These are phyloP conservation scores for Notothenia rossii DNA, from an alignment of 2,113 vertebrate genomes.

Conservation along the genomic window DNA sequence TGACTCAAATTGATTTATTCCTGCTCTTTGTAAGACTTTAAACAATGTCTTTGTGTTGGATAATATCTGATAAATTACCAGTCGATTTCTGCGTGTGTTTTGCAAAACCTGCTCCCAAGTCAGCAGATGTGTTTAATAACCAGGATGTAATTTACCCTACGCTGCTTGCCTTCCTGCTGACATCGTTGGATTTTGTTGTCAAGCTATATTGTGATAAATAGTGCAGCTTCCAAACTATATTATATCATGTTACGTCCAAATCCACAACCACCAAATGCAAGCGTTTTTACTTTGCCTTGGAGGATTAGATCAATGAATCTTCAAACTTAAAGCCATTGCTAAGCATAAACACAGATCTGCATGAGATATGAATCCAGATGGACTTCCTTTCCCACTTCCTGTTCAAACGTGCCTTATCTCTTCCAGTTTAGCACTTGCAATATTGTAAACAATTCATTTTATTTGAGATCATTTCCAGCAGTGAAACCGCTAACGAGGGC, in stretches of 20 bases:
- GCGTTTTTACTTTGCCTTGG: background rate
- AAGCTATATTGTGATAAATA: slow-evolving; percentile 3
- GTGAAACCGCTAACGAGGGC: too few species aligned
- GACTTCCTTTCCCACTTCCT: too few species aligned
- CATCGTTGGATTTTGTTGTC: background rate
- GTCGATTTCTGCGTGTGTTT: background rate
- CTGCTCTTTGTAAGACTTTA: background rate
- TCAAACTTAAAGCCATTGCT: background rate
- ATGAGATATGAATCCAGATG: too few species aligned
- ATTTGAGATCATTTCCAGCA: too few species aligned
- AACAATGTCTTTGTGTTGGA: background rate
- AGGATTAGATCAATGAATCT: slow-evolving; percentile 9
- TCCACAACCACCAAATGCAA: background rate
- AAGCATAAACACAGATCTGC: too few species aligned
- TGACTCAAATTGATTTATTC: background rate
- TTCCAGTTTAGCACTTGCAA: too few species aligned
- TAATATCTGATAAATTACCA: background rate
- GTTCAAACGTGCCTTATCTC: too few species aligned
- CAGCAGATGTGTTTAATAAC: background rate
- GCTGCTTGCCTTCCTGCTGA: background rate
- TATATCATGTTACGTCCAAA: background rate
- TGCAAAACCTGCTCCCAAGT: background rate
- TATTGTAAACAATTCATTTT: too few species aligned
- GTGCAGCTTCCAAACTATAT: background rate
- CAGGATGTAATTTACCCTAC: background rate